Evolutionary conservation across 92 coral and sea anemone species (phyloP).

Genomic region (Parazoanthus atlanticus): DNA sequence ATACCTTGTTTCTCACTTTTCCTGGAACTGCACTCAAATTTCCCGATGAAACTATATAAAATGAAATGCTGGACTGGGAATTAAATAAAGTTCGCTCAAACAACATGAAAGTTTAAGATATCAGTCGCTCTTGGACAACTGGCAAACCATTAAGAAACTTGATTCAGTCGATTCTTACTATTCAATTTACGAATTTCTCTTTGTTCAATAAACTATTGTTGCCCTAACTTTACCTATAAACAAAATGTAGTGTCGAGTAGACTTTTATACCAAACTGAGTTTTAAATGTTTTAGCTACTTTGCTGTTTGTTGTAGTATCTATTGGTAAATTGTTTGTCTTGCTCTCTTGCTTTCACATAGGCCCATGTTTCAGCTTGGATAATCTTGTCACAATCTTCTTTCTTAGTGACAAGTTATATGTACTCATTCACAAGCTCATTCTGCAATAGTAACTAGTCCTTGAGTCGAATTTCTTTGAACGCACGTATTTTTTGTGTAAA

Average conservation of each 20-base stretch:
- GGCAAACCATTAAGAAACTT: background rate
- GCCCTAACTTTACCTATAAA: background rate
- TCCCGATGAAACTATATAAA: too few species aligned
- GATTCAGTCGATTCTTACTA: background rate
- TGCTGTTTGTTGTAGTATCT: background rate
- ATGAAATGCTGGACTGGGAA: too few species aligned
- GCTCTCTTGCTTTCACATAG: constrained; percentile 21
- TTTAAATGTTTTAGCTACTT: background rate
- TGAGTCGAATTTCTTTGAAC: constrained; percentile 40
- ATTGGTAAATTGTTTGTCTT: constrained; percentile 10
- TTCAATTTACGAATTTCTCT: background rate
- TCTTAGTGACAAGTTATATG: constrained; percentile 20
- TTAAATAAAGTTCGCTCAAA: background rate
- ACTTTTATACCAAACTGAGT: background rate
- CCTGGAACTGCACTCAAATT: too few species aligned
- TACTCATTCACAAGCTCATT: constrained; percentile 33
- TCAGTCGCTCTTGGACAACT: background rate
- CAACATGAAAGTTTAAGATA: background rate
- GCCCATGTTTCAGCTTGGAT: constrained; percentile 55
- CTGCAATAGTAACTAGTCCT: constrained; percentile 13
- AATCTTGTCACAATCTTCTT: constrained; percentile 13
- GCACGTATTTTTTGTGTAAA: constrained; percentile 21
- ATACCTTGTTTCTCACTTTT: too few species aligned
- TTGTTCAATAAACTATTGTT: too few species aligned
- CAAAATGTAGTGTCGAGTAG: background rate